Conservation (phyloP, 2,888 invertebrate genomes). For the Melipona beecheii region DNA sequence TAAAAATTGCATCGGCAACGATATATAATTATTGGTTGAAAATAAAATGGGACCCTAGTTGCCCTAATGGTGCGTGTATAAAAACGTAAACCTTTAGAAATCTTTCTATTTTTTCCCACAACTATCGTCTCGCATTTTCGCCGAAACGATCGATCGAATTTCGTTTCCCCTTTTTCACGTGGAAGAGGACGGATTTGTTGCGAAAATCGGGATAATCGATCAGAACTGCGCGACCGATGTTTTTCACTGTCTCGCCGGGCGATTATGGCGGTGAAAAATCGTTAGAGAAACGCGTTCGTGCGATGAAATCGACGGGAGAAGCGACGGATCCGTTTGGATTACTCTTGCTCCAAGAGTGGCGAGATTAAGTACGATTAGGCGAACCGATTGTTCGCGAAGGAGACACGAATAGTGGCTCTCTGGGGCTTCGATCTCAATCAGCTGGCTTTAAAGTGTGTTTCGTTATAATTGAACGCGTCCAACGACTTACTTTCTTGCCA, state of each 20-base stretch:
- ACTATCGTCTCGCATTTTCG: background rate
- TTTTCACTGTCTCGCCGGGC: background rate
- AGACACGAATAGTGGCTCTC: background rate
- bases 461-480: background rate
- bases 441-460: background rate
- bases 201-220: slow-evolving; percentile 18
- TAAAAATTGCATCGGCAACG: no score
- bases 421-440: background rate
- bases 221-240: slow-evolving; percentile 13
- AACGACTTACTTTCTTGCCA: background rate
- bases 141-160: background rate
- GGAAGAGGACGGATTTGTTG: slow-evolving; percentile 12
- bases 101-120: background rate
- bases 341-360: background rate
- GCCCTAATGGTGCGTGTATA: no score
- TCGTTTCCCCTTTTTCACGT: background rate
- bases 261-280: slow-evolving; percentile 8
- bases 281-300: slow-evolving; percentile 3
- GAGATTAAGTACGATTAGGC: background rate
- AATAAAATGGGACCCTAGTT: no score
- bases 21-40: no score
- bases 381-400: background rate
- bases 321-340: slow-evolving; percentile 4
- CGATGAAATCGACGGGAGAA: slow-evolving; percentile 1
- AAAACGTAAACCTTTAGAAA: no score